These are phyloP conservation scores for Cinclus cinclus DNA, from an alignment of 2,113 vertebrate species.

Conservation along the genomic window DNA sequence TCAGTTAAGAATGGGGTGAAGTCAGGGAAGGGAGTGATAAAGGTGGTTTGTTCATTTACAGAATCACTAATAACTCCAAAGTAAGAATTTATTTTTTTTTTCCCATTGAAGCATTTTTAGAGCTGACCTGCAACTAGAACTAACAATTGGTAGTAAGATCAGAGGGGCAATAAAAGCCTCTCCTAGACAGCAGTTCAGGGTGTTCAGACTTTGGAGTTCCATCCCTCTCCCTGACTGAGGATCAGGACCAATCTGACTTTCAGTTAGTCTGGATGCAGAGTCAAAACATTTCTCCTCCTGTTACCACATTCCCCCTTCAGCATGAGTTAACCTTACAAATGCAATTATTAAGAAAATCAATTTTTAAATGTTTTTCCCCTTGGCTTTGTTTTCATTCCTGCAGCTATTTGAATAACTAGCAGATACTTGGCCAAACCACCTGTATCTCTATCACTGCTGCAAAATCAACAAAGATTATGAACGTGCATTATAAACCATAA, in stretches of 20 bases:
- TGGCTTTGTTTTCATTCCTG: slow-evolving; percentile 41
- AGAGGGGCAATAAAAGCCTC: neutral
- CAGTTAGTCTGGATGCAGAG: neutral
- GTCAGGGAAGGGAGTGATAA: neutral
- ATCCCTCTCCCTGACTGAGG: neutral
- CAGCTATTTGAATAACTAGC: slow-evolving; percentile 3
- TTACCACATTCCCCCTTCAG: neutral
- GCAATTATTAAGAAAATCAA: neutral
- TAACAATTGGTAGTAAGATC: neutral
- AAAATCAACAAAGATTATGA: slow-evolving; percentile 18
- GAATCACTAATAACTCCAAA: neutral
- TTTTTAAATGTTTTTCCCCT: slow-evolving; percentile 24
- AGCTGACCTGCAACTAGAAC: neutral
- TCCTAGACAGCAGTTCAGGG: neutral
- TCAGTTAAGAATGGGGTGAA: neutral
- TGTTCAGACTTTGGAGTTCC: rapidly evolving
- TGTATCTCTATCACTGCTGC: slow-evolving; percentile 7
- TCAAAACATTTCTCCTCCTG: neutral
- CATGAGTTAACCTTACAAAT: neutral
- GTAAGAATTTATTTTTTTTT: neutral
- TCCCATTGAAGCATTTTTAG: neutral
- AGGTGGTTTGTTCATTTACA: neutral
- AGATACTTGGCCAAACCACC: neutral
- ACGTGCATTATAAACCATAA: neutral
- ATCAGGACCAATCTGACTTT: neutral